Evolutionary conservation across 2,797 vertebrate species (phyloP), one percentile per base, ranked within the genome.

Genomic region (Microchirus variegatus): DNA sequence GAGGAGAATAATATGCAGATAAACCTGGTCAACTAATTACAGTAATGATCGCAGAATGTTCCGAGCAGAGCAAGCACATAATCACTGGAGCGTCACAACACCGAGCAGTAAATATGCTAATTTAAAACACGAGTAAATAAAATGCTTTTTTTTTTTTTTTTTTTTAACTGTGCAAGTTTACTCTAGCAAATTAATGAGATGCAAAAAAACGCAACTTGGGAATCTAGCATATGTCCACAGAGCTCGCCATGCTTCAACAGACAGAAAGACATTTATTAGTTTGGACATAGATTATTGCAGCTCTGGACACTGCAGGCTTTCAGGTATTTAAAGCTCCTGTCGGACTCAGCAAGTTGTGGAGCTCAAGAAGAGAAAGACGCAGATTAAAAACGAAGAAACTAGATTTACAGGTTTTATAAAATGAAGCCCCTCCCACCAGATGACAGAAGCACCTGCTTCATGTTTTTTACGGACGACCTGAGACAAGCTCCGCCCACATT

Each of bases 1-100:
- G 13, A 79, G 58, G 19, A 69, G 52, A 78, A 81, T 48, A 73
- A 81, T 62, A 76, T 71, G 74, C 73, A 75, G 75, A 85, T 71
- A 69, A 86, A 77, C 66, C 61, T 59, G 55, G 68, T 77, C 71
- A 69, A 57, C 63, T 84, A 84, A 87, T 89, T 75, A 79, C 53
- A 70, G 69, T 82, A 82, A 89, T 77, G 78, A 82, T 53, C 76
- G 74, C 63, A 67, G 74, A 83, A 76, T 70, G 71, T 73, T 79
- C 67, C 16, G 46, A 56, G 70, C 48, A 1, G 52, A 16, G 60
- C 16, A 13, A 71, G 76, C 63, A 72, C 63, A 82, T 77, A 68
- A 83, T 82, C 81, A 81, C 54, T 61, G 66, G 65, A 64, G 75
- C 85, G 55, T 74, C 73, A 53, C 75, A 53, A 77, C 66, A 53